Percentiles rank a stretch among this genome's conserved stretches.
Evolutionary conservation across 2,888 invertebrate genomes (phyloP).

Genomic region (Margaritifera margaritifera): DNA sequence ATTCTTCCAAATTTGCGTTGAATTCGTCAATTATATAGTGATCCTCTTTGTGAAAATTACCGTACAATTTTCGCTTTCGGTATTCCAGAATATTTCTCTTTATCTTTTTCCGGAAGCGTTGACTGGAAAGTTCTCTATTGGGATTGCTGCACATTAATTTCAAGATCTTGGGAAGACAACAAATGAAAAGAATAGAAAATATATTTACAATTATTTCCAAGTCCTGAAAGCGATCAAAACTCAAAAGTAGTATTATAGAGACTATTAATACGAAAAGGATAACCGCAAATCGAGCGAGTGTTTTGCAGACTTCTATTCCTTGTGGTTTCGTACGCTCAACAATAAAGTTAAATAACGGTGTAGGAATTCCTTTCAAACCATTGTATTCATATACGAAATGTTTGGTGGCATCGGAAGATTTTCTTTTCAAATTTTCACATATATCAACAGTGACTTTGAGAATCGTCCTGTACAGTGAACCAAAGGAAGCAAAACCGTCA

Average conservation of each 20-base stretch:
- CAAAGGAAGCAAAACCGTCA: not conserved
- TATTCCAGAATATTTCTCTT: too few relatives aligned
- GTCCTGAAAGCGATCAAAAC: constrained; percentile 1
- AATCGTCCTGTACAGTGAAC: not conserved
- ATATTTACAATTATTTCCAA: not conserved
- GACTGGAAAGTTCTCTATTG: too few relatives aligned
- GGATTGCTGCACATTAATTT: too few relatives aligned
- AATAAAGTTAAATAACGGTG: not conserved
- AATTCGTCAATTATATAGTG: too few relatives aligned
- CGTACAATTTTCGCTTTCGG: too few relatives aligned
- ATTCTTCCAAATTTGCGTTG: too few relatives aligned
- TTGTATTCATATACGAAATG: not conserved
- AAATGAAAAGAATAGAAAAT: too few relatives aligned
- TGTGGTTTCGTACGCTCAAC: not conserved
- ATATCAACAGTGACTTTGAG: not conserved
- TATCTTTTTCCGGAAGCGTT: too few relatives aligned
- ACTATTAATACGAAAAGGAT: not conserved
- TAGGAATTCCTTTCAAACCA: not conserved
- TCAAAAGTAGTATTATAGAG: not conserved
- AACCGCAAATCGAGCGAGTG: not conserved
- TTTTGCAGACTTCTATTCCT: not conserved
- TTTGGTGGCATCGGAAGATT: not conserved
- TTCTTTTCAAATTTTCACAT: not conserved
- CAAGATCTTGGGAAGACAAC: too few relatives aligned
- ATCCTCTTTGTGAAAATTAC: too few relatives aligned